phyloP scores from a whole-genome alignment of 2,113 vertebrate species.

The Corythornis vintsioides region DNA sequence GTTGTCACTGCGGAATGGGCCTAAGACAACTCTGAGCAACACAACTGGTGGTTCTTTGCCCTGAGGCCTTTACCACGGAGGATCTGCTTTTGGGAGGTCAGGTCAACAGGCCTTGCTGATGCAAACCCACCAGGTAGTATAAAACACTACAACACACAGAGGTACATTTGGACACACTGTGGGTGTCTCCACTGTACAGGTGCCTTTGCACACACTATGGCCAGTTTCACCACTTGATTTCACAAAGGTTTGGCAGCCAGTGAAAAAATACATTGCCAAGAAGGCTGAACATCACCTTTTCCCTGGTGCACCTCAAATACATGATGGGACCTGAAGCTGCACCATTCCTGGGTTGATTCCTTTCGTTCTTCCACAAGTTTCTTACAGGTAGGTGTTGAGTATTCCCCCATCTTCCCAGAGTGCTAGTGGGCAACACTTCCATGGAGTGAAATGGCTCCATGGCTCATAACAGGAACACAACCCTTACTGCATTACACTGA shows the following conservation, averaged over 20 bases:
- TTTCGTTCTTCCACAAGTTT: neutral
- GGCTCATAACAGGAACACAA: conserved; percentile 17
- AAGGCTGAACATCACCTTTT: neutral
- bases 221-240: neutral
- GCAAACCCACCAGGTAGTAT: neutral
- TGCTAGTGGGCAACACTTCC: conserved; percentile 8
- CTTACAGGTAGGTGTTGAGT: neutral
- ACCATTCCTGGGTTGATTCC: neutral
- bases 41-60: neutral
- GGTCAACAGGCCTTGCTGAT: neutral
- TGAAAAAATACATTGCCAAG: neutral
- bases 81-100: neutral
- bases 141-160: neutral
- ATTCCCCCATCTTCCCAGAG: neutral
- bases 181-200: neutral
- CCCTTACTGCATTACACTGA: conserved; percentile 20
- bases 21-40: neutral
- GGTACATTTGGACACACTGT: neutral
- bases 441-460: neutral
- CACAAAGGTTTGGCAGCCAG: neutral
- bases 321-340: neutral
- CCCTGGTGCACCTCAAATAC: neutral
- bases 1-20: neutral
- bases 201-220: neutral
- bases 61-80: neutral